Evolutionary conservation across 2,888 invertebrate species (phyloP).

Genomic region (Halocaridina rubra): DNA sequence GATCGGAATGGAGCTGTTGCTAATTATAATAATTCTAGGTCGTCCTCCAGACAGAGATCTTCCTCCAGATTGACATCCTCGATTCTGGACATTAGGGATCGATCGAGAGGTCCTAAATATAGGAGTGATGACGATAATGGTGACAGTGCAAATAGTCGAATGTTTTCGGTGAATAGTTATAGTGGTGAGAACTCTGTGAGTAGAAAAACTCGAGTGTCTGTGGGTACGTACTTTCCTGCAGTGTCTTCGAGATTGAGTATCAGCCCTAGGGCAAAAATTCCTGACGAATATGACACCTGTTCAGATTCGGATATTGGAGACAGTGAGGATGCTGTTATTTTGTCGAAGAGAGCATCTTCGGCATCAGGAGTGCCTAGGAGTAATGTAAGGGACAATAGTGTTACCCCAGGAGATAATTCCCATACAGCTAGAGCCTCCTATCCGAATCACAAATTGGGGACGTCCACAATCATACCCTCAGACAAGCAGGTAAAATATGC

Average conservation of each 20-base stretch:
- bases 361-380: neutral
- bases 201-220: neutral
- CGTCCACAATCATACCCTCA: neutral
- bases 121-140: neutral
- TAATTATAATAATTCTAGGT: too few species aligned
- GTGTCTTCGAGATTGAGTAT: conserved; percentile 15
- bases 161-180: neutral
- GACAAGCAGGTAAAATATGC: neutral
- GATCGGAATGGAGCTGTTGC: neutral
- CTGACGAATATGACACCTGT: conserved; percentile 34
- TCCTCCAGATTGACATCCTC: too few species aligned
- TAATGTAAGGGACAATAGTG: neutral
- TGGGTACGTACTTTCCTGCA: neutral
- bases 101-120: too few species aligned
- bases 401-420: neutral
- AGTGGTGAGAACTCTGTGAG: neutral
- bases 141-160: too few species aligned
- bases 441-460: conserved; percentile 28
- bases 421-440: neutral
- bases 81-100: neutral
- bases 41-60: too few species aligned
- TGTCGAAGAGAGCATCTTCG: neutral
- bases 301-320: conserved; percentile 40
- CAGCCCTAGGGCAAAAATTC: conserved; percentile 25
- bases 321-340: neutral